A percentile compares a stretch with the other conserved stretches of the same genome.
These are phyloP conservation scores for Cerastis leucographa DNA, from an alignment of 2,888 invertebrate genomes.

Conservation along the genomic window DNA sequence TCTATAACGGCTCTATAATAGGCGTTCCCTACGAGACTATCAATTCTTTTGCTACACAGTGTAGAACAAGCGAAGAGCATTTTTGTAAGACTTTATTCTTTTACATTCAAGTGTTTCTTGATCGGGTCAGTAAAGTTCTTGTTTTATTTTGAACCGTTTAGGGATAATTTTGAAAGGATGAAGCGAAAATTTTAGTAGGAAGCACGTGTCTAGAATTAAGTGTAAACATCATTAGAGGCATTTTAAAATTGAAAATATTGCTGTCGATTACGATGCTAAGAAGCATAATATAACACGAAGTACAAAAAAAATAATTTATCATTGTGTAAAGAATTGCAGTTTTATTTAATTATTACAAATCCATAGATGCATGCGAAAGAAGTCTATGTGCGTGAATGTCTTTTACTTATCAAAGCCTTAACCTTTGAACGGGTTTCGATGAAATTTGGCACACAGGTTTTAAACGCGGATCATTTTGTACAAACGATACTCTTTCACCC, in stretches of 20 bases:
- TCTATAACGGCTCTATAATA: conserved; percentile 67
- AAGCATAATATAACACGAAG: not conserved
- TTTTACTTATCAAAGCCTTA: not conserved
- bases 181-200: not conserved
- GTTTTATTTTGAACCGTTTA: not conserved
- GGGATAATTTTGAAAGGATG: not conserved
- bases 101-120: conserved; percentile 7
- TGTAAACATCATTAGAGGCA: not conserved
- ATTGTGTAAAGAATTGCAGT: too few species aligned
- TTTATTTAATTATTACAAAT: not conserved
- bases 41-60: conserved; percentile 60
- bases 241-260: not conserved
- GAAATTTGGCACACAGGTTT: not conserved
- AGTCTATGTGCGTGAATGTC: not conserved
- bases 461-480: not conserved
- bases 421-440: not conserved
- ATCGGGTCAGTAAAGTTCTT: not conserved
- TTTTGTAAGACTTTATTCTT: conserved; percentile 47
- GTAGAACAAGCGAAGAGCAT: conserved; percentile 32
- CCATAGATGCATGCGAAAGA: not conserved
- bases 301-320: too few species aligned
- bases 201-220: not conserved
- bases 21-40: conserved; percentile 66
- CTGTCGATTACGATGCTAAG: not conserved
- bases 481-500: not conserved